Base-by-base conservation (phyloP, 2,888 invertebrate species). In the Aspidiotus rigidus region DNA sequence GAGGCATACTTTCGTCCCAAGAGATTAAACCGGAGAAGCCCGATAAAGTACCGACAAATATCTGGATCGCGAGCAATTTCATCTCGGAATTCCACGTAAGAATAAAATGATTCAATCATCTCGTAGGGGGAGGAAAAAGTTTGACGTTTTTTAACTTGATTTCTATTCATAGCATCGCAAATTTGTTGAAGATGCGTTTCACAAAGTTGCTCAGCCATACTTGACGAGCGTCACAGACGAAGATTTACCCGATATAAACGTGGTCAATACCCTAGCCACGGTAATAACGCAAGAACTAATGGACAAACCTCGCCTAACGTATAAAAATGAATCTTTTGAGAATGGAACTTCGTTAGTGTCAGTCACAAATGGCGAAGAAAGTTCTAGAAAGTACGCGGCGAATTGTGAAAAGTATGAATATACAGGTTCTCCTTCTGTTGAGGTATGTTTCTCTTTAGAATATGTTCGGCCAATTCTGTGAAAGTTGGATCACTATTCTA, bases 61-160 rank as follows among this genome's bases (percentile, higher is more conserved):
- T 74, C n/a, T 70, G 71, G 40, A 69, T 49, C 59, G 73, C 74
- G 17, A 74, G 74, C 70, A 74, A 74, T 62, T 74, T 74, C 60
- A 74, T 74, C 28, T 73, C 73, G 59, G 73, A 74, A 69, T 74
- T 74, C 60, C 74, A 74, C 69, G 74, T 74, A 63, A 71, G 73
- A 72, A n/a, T 49, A 8, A 55, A 40, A 15, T 60, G 39, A 41
- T 64, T 11, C 42, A 42, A 7, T 17, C 17, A 39, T 55, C 1
- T 55, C 8, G 6, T 55, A 13, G 10, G 2, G 10, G 2, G 5
- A 13, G 6, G 2, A n/a, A 16, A 15, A n/a, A 9, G 15, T 53
- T n/a, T 64, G 2, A 39, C 1, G 28, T 28, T 28, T 28, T 44
- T 1, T 13, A 28, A 5, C 44, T 64, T 40, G 16, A 16, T 41